These are phyloP conservation scores for Ditylenchus weischeri DNA, from an alignment of 2,888 invertebrate genomes.

Conservation along the genomic window DNA sequence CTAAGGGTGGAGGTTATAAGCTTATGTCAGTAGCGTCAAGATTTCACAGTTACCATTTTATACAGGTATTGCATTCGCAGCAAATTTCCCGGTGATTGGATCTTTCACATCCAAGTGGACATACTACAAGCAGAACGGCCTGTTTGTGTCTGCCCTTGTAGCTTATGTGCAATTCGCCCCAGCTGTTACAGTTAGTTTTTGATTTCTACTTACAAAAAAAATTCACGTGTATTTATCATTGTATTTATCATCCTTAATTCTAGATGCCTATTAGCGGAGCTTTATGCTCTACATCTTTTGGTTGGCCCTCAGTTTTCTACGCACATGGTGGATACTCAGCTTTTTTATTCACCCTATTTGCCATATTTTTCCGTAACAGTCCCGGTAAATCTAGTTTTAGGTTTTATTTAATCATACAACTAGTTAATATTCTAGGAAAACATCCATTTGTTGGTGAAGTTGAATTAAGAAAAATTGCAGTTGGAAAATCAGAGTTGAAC, in stretches of 20 bases:
- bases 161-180: conserved; percentile 51
- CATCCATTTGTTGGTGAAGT: conserved; percentile 56
- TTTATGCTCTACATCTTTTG: conserved; percentile 31
- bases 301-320: conserved; percentile 56
- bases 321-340: conserved; percentile 50
- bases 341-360: conserved; percentile 45
- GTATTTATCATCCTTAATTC: background rate
- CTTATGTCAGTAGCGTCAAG: too few relatives aligned
- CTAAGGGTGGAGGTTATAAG: too few relatives aligned
- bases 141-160: conserved; percentile 56
- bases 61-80: conserved; percentile 50
- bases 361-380: conserved; percentile 53
- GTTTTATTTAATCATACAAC: background rate
- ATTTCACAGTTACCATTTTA: too few relatives aligned
- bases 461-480: conserved; percentile 53
- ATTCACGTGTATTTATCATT: background rate
- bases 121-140: conserved; percentile 57
- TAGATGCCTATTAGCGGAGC: conserved; percentile 46
- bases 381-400: conserved; percentile 29
- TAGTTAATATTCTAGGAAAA: conserved; percentile 28
- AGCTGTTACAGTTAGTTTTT: conserved; percentile 17
- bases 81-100: conserved; percentile 57
- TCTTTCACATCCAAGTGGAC: conserved; percentile 56
- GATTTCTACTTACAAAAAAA: background rate
- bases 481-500: conserved; percentile 52